These are phyloP conservation scores for Ischnus inquisitorius DNA, from an alignment of 2,888 invertebrate genomes.

Conservation along the genomic window DNA sequence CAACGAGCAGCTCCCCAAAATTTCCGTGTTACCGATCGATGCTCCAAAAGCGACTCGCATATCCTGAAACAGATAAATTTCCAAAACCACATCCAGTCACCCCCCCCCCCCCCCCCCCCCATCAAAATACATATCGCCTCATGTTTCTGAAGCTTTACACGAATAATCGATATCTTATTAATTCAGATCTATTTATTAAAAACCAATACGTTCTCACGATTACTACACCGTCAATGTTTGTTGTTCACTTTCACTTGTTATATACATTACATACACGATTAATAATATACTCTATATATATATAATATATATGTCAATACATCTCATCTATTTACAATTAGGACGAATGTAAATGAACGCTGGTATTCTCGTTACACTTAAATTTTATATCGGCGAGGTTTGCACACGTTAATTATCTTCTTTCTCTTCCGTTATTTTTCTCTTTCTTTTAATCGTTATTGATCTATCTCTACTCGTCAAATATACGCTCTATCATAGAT, in stretches of 20 bases:
- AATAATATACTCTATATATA: constrained; percentile 70
- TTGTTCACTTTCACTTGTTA: constrained; percentile 70
- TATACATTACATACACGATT: constrained; percentile 81
- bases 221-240: constrained; percentile 71
- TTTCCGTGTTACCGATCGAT: not conserved
- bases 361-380: constrained; percentile 41
- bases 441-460: constrained; percentile 24
- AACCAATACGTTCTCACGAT: constrained; percentile 70
- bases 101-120: no score
- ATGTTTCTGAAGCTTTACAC: not conserved
- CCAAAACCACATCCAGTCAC: no score
- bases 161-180: constrained; percentile 14
- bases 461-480: constrained; percentile 44
- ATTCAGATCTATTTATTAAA: constrained; percentile 75
- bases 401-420: constrained; percentile 13
- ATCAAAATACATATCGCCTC: no score
- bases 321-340: constrained; percentile 71
- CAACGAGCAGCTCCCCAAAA: not conserved
- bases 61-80: not conserved
- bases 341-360: constrained; percentile 57
- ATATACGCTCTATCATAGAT: constrained; percentile 57
- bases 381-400: constrained; percentile 51
- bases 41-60: not conserved
- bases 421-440: constrained; percentile 4
- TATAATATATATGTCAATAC: constrained; percentile 71